Evolutionary conservation across 2,888 invertebrate species (phyloP).

Genomic region (Tachina grossa): DNA sequence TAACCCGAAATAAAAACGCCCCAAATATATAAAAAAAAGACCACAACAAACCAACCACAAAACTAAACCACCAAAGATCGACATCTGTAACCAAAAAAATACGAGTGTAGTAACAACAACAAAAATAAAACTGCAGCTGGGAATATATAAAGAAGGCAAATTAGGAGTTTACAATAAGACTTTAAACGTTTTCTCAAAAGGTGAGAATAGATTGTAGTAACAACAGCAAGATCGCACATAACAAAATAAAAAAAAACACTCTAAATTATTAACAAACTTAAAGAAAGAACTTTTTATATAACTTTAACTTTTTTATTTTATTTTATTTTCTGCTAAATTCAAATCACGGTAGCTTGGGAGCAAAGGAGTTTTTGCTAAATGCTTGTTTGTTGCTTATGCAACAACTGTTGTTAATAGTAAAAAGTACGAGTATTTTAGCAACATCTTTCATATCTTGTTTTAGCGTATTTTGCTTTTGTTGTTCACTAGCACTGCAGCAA

Average conservation of each 20-base stretch:
- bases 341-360: slow-evolving; percentile 65
- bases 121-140: slow-evolving; percentile 66
- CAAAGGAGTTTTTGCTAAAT: slow-evolving; percentile 44
- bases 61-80: slow-evolving; percentile 54
- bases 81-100: slow-evolving; percentile 56
- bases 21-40: slow-evolving; percentile 75
- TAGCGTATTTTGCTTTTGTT: background rate
- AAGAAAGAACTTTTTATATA: slow-evolving; percentile 23
- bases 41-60: slow-evolving; percentile 73
- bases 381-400: slow-evolving; percentile 27
- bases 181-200: slow-evolving; percentile 56
- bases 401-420: slow-evolving; percentile 27
- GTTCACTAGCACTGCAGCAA: slow-evolving; percentile 1
- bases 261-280: slow-evolving; percentile 61
- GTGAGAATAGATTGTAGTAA: slow-evolving; percentile 68
- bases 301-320: background rate
- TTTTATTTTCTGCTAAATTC: slow-evolving; percentile 9
- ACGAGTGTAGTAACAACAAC: slow-evolving; percentile 4
- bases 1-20: slow-evolving; percentile 74
- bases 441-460: slow-evolving; percentile 48
- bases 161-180: slow-evolving; percentile 53
- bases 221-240: slow-evolving; percentile 20
- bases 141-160: slow-evolving; percentile 55
- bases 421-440: slow-evolving; percentile 16
- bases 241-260: slow-evolving; percentile 27